Base-by-base conservation (phyloP, 1,140 invertebrate species). In the Trachymyrmex cornetzi region DNA sequence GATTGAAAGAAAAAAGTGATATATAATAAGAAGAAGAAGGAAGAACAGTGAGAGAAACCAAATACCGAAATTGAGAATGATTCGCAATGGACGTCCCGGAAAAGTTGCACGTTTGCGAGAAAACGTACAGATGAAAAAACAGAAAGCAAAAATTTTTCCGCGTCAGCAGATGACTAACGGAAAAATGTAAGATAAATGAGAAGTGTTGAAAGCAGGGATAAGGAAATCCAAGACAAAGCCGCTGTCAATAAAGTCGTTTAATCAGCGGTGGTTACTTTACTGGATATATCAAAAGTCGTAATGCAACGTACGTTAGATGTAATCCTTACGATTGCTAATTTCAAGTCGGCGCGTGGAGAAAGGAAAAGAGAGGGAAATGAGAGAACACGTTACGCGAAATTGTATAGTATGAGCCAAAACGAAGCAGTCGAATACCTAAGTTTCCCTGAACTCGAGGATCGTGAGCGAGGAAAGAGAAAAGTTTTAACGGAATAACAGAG, bases 261-360 rank as follows among this genome's bases (percentile, higher is more conserved):
- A 84, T 84, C 80, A 48, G 53, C 53, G 9, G 24, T 55, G 53
- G 34, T 82, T 82, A 59, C 53, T 82, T 71, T 2, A 7, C 19
- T 11, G 34, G 55, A 74, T 82, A 75, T 75, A 74, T 75, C 57
- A 55, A 84, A 63, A 63, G 57, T 84, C 80, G 69, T 75, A 74
- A 84, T 63, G 69, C 80, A 61, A n/a, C 27, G 69, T 75, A 61
- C 80, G 71, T 82, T 82, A 61, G 16, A n/a, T 82, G 53, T 74
- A 61, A 84, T 84, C 27, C 69, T 84, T 61, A 61, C 80, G 80
- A 84, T 24, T 74, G 69, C 80, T 84, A 75, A 84, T 84, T 75
- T 75, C 69, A 27, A 61, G 27, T 50, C 27, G 22, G 38, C 11
- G 53, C 22, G 14, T 3, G 44, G 12, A 34, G 48, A n/a, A 19